Evolutionary conservation across 2,888 invertebrate genomes (phyloP).

Genomic region (Lysandra bellargus): DNA sequence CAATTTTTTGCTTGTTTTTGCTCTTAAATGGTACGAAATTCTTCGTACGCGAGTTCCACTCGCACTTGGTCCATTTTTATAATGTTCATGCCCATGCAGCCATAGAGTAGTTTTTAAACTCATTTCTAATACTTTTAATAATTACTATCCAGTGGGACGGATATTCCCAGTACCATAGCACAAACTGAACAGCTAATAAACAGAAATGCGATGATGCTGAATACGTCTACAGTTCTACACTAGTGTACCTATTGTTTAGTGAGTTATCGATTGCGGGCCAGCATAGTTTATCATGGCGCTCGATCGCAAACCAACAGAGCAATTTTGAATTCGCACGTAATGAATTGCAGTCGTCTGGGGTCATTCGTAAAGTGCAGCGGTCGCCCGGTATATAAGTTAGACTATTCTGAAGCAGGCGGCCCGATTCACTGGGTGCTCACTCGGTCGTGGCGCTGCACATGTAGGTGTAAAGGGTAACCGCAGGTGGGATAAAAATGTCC

Average conservation of each 20-base stretch:
- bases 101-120: too few relatives aligned
- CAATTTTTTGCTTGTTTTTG: too few relatives aligned
- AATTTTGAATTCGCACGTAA: constrained; percentile 41
- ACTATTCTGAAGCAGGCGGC: constrained; percentile 55
- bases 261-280: constrained; percentile 34
- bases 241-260: constrained; percentile 28
- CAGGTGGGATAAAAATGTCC: constrained; percentile 50
- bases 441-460: constrained; percentile 53
- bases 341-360: constrained; percentile 42
- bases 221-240: background rate
- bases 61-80: too few relatives aligned
- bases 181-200: background rate
- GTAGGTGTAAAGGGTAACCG: constrained; percentile 57
- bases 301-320: constrained; percentile 36
- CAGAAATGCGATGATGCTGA: background rate
- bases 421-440: constrained; percentile 70
- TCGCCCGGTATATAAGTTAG: constrained; percentile 44
- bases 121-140: too few relatives aligned
- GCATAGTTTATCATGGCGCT: constrained; percentile 36
- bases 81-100: too few relatives aligned
- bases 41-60: too few relatives aligned
- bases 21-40: too few relatives aligned
- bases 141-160: background rate
- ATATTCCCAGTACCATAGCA: background rate
- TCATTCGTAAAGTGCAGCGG: constrained; percentile 48